A percentile compares a stretch with the other conserved stretches of the same genome.
Conservation (phyloP, 2,113 vertebrate species). For the Hucho hucho region DNA sequence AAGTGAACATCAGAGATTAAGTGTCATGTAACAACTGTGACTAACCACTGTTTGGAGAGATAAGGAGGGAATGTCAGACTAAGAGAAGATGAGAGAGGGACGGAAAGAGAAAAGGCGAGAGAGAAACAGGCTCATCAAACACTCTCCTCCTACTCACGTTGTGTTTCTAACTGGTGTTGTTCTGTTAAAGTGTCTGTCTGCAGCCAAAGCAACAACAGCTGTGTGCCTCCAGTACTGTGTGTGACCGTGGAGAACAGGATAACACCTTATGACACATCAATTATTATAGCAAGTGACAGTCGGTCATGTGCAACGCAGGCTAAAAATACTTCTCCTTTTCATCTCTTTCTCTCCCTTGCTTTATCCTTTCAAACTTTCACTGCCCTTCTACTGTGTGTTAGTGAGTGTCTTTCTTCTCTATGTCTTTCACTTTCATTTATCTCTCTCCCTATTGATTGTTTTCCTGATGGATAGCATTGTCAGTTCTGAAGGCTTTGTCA, state of each 20-base stretch:
- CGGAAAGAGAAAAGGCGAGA: not conserved
- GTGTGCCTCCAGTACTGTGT: not conserved
- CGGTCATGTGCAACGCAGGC: not conserved
- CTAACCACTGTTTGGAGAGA: not conserved
- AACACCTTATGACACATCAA: slow-evolving; percentile 31
- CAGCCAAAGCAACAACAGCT: slow-evolving; percentile 3
- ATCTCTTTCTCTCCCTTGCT: not conserved
- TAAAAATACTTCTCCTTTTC: not conserved
- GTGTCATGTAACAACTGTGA: not conserved
- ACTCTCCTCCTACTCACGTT: not conserved
- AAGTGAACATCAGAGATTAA: slow-evolving; percentile 3
- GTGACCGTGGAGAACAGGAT: slow-evolving; percentile 16
- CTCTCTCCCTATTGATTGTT: too few relatives aligned
- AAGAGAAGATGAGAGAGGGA: not conserved
- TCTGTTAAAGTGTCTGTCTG: not conserved
- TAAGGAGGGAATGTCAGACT: not conserved
- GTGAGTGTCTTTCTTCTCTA: too few relatives aligned
- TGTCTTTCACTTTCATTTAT: not conserved
- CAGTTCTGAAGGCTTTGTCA: too few relatives aligned
- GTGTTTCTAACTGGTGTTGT: not conserved
- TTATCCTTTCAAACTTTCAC: not conserved
- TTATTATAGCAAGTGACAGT: not conserved
- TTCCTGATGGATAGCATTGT: too few relatives aligned
- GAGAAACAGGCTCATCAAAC: not conserved
- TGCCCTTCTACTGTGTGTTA: too few relatives aligned